Conservation (phyloP, 2,888 invertebrate species). For the Perizoma flavofasciatum region DNA sequence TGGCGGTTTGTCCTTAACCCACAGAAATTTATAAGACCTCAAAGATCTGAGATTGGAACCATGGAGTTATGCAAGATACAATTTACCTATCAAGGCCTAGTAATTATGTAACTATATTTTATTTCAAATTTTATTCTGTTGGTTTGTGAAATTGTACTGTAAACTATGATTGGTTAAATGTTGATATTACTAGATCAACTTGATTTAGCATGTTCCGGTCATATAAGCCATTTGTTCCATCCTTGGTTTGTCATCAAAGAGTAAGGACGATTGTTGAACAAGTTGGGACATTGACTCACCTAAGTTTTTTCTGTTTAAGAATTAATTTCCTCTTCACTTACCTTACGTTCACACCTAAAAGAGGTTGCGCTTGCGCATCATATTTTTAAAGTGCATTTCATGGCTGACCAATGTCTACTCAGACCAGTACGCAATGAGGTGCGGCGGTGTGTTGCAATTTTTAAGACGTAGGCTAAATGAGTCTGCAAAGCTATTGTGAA, state of each 20-base stretch:
- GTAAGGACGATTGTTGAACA: conserved; percentile 13
- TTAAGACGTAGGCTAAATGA: conserved; percentile 34
- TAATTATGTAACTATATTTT: background rate
- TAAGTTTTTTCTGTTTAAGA: no score
- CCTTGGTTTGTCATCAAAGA: background rate
- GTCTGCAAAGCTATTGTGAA: conserved; percentile 8
- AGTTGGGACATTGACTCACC: conserved; percentile 16
- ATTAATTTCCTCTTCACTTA: no score
- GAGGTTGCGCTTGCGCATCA: conserved; percentile 12
- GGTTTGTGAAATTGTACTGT: no score
- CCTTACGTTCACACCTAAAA: no score
- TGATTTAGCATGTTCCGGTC: no score
- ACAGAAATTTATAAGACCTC: background rate
- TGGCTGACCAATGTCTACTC: conserved; percentile 41
- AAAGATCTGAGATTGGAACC: background rate
- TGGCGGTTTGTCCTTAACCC: conserved; percentile 5
- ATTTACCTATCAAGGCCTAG: background rate
- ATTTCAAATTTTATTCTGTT: background rate
- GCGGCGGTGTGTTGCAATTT: conserved; percentile 45
- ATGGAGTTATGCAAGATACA: conserved; percentile 3
- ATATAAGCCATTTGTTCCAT: background rate
- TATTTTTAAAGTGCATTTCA: conserved; percentile 46
- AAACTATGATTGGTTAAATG: background rate
- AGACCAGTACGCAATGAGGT: conserved; percentile 41
- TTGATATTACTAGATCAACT: background rate